These are phyloP conservation scores for Nannoperca obscura DNA, from an alignment of 2,797 vertebrate genomes.

Conservation along the genomic window DNA sequence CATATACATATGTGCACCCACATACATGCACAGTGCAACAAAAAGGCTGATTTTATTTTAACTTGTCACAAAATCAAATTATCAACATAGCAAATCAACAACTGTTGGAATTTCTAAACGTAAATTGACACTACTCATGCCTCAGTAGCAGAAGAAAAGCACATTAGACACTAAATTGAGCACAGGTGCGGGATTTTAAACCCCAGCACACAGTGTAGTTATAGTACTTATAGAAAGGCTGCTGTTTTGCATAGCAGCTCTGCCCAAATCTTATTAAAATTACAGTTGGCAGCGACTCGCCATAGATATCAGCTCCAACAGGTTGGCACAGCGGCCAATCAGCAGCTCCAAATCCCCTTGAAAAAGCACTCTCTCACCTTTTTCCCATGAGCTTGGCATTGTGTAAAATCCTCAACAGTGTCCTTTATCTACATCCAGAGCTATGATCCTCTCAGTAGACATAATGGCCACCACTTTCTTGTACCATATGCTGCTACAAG, in stretches of 20 bases:
- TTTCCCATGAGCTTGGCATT: constrained; percentile 15
- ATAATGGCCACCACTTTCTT: constrained; percentile 3
- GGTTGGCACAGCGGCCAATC: constrained; percentile 47
- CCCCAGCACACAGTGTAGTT: not conserved
- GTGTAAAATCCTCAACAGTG: constrained; percentile 25
- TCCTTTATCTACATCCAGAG: constrained; percentile 35
- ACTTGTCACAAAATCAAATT: constrained; percentile 10
- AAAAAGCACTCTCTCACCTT: constrained; percentile 30
- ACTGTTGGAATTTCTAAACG: not conserved
- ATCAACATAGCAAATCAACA: not conserved
- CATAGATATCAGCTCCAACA: constrained; percentile 44
- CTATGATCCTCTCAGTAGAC: constrained; percentile 37
- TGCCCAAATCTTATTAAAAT: constrained; percentile 48
- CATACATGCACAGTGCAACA: not conserved
- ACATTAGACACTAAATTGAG: not conserved
- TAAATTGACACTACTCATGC: not conserved
- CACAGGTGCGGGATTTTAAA: constrained; percentile 13
- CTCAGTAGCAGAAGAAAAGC: constrained; percentile 7
- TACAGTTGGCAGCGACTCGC: constrained; percentile 49
- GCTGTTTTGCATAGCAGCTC: constrained; percentile 28
- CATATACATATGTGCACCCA: not conserved
- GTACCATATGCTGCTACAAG: constrained; percentile 30
- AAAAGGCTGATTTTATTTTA: not conserved
- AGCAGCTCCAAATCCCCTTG: constrained; percentile 34
- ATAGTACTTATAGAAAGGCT: constrained; percentile 11